Evolutionary conservation across 1,140 invertebrate species (phyloP).

Genomic region (Heliconius hewitsoni): DNA sequence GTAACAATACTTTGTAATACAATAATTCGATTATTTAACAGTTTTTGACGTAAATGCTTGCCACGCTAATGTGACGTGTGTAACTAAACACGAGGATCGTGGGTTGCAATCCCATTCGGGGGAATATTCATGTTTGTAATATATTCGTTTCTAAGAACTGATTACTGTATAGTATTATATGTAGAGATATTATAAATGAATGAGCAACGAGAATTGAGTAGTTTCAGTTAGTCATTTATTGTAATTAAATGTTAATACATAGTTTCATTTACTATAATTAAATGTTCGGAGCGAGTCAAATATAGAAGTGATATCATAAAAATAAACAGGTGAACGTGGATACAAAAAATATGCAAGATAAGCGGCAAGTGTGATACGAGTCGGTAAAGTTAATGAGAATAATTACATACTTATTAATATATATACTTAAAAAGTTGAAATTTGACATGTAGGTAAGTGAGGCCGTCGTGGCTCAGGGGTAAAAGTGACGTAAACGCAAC

Average conservation of each 20-base stretch:
- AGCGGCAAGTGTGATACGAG: background rate
- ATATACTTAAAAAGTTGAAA: no score
- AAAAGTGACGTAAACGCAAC: no score
- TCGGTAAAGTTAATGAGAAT: background rate
- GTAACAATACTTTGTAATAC: background rate
- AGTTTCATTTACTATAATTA: background rate
- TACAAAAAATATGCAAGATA: background rate
- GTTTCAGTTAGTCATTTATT: background rate
- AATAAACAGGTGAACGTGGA: conserved; percentile 4
- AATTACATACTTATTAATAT: background rate
- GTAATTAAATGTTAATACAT: background rate
- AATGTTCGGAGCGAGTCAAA: background rate
- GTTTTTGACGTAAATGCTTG: background rate
- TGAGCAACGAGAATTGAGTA: background rate
- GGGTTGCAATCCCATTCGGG: background rate
- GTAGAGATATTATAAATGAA: background rate
- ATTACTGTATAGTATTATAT: background rate
- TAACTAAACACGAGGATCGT: background rate
- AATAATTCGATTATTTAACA: background rate
- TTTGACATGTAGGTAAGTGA: no score
- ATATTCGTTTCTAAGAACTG: background rate
- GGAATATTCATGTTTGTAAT: background rate
- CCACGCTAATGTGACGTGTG: background rate
- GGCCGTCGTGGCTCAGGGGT: no score
- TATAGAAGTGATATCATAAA: conserved; percentile 4